Percentiles rank a stretch among this genome's conserved stretches.
These are phyloP conservation scores for Babyrousa celebensis DNA, from an alignment of 2,797 vertebrate genomes.

Conservation along the genomic window DNA sequence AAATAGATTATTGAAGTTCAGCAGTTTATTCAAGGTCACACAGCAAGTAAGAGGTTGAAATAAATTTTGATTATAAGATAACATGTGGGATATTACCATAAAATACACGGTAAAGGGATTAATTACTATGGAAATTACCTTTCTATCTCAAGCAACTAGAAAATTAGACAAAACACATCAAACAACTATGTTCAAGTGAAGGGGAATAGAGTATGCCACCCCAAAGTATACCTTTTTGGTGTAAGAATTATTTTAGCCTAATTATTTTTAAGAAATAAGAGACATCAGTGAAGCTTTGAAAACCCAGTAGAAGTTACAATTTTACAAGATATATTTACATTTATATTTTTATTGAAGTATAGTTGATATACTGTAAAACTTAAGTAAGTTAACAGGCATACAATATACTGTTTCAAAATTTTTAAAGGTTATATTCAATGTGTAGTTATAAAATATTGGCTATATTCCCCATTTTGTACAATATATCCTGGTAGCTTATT, in stretches of 20 bases:
- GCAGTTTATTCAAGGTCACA: neutral
- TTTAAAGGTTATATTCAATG: too few relatives aligned
- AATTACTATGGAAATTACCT: neutral
- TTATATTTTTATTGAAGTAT: neutral
- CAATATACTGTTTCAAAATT: neutral
- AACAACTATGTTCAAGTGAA: conserved; percentile 24
- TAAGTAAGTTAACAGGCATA: neutral
- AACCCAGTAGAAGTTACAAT: neutral
- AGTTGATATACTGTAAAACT: neutral
- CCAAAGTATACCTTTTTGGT: neutral
- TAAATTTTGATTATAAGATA: neutral
- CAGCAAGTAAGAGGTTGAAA: neutral
- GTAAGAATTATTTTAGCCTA: neutral
- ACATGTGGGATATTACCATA: neutral
- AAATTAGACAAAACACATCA: neutral
- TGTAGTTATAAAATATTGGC: too few relatives aligned
- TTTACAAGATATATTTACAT: neutral
- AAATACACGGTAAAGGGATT: neutral
- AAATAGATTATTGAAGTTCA: neutral
- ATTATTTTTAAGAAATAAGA: neutral
- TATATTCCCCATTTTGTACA: too few relatives aligned
- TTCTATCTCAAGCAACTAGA: neutral
- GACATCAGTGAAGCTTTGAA: neutral
- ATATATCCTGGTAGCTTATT: too few relatives aligned
- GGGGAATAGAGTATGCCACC: neutral